Percentiles rank a stretch among this genome's conserved stretches.
Conservation (phyloP, 2,888 invertebrate species). For the Drosophila subsilvestris region DNA sequence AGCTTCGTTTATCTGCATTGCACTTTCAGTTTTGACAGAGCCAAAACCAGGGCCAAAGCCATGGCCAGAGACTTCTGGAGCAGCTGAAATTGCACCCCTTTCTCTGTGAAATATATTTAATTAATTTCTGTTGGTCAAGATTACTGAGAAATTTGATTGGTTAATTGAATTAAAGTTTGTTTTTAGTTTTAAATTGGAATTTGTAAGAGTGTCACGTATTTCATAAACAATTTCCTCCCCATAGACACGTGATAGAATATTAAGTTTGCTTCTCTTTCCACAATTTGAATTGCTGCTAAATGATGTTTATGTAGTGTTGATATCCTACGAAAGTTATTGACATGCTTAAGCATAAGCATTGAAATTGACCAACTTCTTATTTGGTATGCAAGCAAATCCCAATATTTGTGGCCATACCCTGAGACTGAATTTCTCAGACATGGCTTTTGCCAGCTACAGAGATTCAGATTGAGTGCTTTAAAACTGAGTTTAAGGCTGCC, state of each 20-base stretch:
- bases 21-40: constrained; percentile 21
- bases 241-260: constrained; percentile 9
- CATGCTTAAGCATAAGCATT: too few relatives aligned
- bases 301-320: constrained; percentile 8
- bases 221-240: not conserved
- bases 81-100: constrained; percentile 9
- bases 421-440: too few relatives aligned
- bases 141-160: constrained; percentile 24
- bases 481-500: too few relatives aligned
- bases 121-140: constrained; percentile 19
- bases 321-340: not conserved
- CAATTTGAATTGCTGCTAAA: too few relatives aligned
- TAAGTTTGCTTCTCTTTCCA: constrained; percentile 7
- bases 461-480: not conserved
- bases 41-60: too few relatives aligned
- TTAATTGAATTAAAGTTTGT: not conserved
- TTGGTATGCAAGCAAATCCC: too few relatives aligned
- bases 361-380: constrained; percentile 2
- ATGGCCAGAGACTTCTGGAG: not conserved
- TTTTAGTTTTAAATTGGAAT: too few relatives aligned
- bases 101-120: constrained; percentile 19
- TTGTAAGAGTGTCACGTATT: not conserved
- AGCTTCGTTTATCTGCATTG: constrained; percentile 36
- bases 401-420: too few relatives aligned
- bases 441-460: too few relatives aligned